phyloP scores from a whole-genome alignment of 2,888 invertebrate genomes.

The Osmoderma eremita region DNA sequence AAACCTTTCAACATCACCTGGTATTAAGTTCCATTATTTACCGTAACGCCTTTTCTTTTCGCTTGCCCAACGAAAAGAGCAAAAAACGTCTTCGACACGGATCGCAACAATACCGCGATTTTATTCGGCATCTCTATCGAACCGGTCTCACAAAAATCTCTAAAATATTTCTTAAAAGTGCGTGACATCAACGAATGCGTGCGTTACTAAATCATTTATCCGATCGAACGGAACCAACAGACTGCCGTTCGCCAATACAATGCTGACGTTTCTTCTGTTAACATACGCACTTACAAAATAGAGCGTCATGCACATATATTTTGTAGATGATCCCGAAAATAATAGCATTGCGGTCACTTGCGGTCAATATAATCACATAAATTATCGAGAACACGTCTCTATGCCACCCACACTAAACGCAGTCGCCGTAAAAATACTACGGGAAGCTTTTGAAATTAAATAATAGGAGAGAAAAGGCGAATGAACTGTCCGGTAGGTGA shows the following conservation, averaged over 20 bases:
- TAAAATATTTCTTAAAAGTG: constrained; percentile 1
- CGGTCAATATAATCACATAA: constrained; percentile 28
- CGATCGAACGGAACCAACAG: constrained; percentile 1
- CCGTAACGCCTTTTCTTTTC: constrained; percentile 1
- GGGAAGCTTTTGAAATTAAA: constrained; percentile 13
- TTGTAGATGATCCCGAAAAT: constrained; percentile 10
- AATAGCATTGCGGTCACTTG: constrained; percentile 28
- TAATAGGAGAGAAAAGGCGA: constrained; percentile 12
- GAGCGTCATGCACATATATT: neutral
- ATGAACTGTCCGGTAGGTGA: constrained; percentile 11
- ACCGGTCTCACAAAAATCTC: neutral
- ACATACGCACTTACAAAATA: neutral
- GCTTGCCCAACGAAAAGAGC: neutral
- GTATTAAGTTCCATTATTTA: neutral
- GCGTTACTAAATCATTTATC: constrained; percentile 12
- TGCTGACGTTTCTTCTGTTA: neutral
- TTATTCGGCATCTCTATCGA: constrained; percentile 3
- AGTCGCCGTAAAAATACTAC: constrained; percentile 3
- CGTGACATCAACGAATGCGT: neutral
- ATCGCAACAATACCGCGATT: neutral
- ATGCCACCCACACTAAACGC: constrained; percentile 24
- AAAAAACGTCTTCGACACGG: neutral
- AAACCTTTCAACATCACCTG: no score
- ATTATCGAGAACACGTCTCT: constrained; percentile 18
- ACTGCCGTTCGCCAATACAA: neutral